Percentiles rank a stretch among this genome's conserved stretches.
Conservation (phyloP, 2,888 invertebrate species). For the Parelbella ahira region DNA sequence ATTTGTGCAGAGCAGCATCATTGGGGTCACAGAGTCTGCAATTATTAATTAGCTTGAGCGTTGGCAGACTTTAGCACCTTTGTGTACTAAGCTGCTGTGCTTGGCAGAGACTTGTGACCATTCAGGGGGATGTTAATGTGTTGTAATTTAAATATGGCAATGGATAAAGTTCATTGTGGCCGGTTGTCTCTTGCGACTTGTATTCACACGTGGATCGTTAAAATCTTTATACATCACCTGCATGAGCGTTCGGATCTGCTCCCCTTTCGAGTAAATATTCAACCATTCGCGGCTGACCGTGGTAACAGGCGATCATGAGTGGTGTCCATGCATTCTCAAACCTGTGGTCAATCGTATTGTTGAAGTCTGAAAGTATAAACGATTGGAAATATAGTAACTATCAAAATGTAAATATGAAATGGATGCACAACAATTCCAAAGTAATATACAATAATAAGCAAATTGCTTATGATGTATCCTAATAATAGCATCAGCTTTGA, state of each 20-base stretch:
- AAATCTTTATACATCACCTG: slow-evolving; percentile 42
- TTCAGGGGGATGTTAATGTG: too few species aligned
- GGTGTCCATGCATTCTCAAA: slow-evolving; percentile 82
- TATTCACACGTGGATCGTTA: too few species aligned
- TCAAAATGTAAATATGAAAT: neutral
- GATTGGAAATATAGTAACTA: neutral
- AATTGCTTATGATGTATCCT: too few species aligned
- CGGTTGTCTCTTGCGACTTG: too few species aligned
- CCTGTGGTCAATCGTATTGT: slow-evolving; percentile 51
- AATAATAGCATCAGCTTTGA: too few species aligned
- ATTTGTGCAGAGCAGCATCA: slow-evolving; percentile 84
- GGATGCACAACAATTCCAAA: too few species aligned
- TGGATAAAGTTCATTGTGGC: too few species aligned
- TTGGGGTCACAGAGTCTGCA: slow-evolving; percentile 82
- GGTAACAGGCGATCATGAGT: slow-evolving; percentile 81
- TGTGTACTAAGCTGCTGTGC: too few species aligned
- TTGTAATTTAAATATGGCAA: too few species aligned
- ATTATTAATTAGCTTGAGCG: slow-evolving; percentile 28
- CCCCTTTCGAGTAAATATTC: slow-evolving; percentile 73
- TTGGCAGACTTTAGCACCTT: too few species aligned
- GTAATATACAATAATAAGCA: too few species aligned
- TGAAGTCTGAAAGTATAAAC: slow-evolving; percentile 51
- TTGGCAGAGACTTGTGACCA: too few species aligned
- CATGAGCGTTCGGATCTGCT: slow-evolving; percentile 79
- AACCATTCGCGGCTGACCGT: slow-evolving; percentile 75